Evolutionary conservation across 2,113 vertebrate species (phyloP), one percentile per base, ranked within the genome.

Genomic region (Pontoporia blainvillei): DNA sequence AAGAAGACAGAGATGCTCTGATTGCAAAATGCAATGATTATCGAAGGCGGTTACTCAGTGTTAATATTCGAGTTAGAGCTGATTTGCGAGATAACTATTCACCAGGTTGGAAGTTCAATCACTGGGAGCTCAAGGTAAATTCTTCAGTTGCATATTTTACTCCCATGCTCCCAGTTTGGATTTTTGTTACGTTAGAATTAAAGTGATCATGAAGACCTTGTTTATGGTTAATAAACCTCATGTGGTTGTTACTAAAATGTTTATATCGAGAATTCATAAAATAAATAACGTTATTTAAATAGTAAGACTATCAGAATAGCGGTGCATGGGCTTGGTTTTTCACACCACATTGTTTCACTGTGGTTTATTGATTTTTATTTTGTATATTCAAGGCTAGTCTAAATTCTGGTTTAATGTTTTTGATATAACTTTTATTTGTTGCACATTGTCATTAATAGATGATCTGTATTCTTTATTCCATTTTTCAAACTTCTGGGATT

Each of bases 21-120:
- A 29, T 99, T 96, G 97, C 98, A 64, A 99, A 99, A 95, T 99
- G 99, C 91, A 98, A 97, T 12, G 99, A 99, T 31, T 99, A 99
- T 96, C 96, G 96, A 36, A 98, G 91, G 44, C 98, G 98, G 61
- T 97, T 99, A 54, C 99, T 98, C 72, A 97, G 89, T 9, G 98
- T 95, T 27, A 98, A 97, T 25, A 34, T 99, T 89, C 98, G 99
- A 54, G 99, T 99, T 15, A 98, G 99, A 78, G 97, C 98, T 27
- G 99, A 99, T 97, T 75, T 99, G 41, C 97, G 99, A 91, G 99
- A 99, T 86, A 99, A 99, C 98, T 99, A 99, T 95, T 99, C 99
- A 20, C 99, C 99, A 46, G 99, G 99, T 9, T 99, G 99, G 99
- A 99, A 99, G 86, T 99, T 99, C 98, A 99, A 99, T 96, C 99